These are phyloP conservation scores for Volucella bombylans DNA, from an alignment of 2,888 invertebrate genomes.

Conservation along the genomic window DNA sequence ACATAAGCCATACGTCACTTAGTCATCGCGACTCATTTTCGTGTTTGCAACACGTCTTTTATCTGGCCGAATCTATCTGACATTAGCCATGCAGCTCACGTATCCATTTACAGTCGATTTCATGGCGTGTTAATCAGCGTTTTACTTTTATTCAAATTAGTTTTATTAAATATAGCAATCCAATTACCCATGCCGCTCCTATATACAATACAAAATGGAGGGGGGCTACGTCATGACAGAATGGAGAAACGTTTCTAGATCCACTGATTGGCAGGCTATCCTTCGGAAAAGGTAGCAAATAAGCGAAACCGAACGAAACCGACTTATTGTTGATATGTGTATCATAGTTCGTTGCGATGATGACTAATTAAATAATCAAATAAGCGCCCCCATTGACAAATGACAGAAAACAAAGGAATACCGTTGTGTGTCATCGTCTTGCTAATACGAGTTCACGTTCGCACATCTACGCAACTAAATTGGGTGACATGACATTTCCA, in stretches of 20 bases:
- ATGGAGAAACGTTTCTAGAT: conserved; percentile 1
- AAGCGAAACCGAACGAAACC: conserved; percentile 11
- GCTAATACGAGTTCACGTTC: conserved; percentile 51
- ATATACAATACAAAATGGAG: no score
- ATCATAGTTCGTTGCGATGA: not conserved
- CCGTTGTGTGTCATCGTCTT: conserved; percentile 38
- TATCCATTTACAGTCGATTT: conserved; percentile 66
- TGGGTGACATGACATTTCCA: conserved; percentile 50
- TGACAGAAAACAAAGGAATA: conserved; percentile 27
- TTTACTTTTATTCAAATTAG: conserved; percentile 71
- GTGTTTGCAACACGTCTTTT: conserved; percentile 19
- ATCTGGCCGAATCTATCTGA: conserved; percentile 25
- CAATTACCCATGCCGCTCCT: conserved; percentile 55
- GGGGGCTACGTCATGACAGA: conserved; percentile 1
- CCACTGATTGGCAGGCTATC: conserved; percentile 7
- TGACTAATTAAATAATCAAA: conserved; percentile 57
- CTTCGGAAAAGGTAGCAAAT: conserved; percentile 6
- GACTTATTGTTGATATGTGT: no score
- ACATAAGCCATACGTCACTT: conserved; percentile 33
- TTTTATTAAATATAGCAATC: conserved; percentile 58
- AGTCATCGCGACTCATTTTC: conserved; percentile 22
- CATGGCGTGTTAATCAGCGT: conserved; percentile 72
- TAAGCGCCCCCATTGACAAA: conserved; percentile 19
- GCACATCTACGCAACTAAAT: conserved; percentile 45
- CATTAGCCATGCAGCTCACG: conserved; percentile 59